These are phyloP conservation scores for Crossocerus cetratus DNA, from an alignment of 2,888 invertebrate genomes.

Conservation along the genomic window DNA sequence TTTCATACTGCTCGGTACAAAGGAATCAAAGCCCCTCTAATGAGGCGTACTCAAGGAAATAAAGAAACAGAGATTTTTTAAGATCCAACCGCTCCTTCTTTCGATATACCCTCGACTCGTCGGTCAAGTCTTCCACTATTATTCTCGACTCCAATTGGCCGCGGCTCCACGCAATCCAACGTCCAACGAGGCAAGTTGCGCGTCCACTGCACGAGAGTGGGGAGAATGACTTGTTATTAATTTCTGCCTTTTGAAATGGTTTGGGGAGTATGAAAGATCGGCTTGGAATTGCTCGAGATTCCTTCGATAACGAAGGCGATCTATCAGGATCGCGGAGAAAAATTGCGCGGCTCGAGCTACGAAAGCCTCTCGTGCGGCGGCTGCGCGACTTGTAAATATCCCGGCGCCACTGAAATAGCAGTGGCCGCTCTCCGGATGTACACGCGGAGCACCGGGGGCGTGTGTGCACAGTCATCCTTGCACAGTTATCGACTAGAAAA, in stretches of 20 bases:
- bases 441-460: too few relatives aligned
- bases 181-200: too few relatives aligned
- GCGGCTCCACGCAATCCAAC: slow-evolving; percentile 16
- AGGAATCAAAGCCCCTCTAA: slow-evolving; percentile 35
- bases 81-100: slow-evolving; percentile 29
- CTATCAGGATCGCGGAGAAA: too few relatives aligned
- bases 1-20: slow-evolving; percentile 26
- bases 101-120: slow-evolving; percentile 24
- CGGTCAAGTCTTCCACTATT: neutral
- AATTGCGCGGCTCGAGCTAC: too few relatives aligned
- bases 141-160: slow-evolving; percentile 38
- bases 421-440: neutral
- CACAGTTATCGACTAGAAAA: slow-evolving; percentile 60
- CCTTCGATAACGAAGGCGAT: too few relatives aligned
- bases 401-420: neutral
- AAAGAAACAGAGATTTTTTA: slow-evolving; percentile 56
- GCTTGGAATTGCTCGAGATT: too few relatives aligned
- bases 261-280: too few relatives aligned
- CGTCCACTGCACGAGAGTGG: too few relatives aligned
- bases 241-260: too few relatives aligned
- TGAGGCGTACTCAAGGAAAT: slow-evolving; percentile 43
- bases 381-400: slow-evolving; percentile 10
- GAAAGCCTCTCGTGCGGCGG: neutral
- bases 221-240: too few relatives aligned
- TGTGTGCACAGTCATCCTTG: slow-evolving; percentile 55